These are phyloP conservation scores for Drosophila seclusa DNA, from an alignment of 2,888 invertebrate species.

Conservation along the genomic window DNA sequence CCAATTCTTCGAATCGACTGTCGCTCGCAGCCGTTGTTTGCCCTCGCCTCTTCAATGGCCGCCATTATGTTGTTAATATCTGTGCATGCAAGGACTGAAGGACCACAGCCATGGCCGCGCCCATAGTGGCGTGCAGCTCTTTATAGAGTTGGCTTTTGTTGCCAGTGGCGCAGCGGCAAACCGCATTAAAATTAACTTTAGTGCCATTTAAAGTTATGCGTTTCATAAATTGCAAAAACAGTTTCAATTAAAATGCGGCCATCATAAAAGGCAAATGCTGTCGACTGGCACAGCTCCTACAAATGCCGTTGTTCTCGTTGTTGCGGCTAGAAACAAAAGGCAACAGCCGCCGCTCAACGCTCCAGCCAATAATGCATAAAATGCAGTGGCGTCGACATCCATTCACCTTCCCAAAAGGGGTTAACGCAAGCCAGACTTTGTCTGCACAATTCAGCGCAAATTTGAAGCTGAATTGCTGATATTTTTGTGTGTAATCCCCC, in stretches of 20 bases:
- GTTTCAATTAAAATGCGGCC: slow-evolving; percentile 79
- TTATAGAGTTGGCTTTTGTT: slow-evolving; percentile 61
- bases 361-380: slow-evolving; percentile 44
- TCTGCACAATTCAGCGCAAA: background rate
- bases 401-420: background rate
- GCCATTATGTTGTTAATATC: slow-evolving; percentile 61
- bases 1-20: slow-evolving; percentile 3
- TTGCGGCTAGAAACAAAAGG: slow-evolving; percentile 48
- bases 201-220: slow-evolving; percentile 80
- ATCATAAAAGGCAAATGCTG: slow-evolving; percentile 80
- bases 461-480: background rate
- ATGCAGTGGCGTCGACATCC: slow-evolving; percentile 28
- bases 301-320: slow-evolving; percentile 57
- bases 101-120: slow-evolving; percentile 39
- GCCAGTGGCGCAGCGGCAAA: slow-evolving; percentile 60
- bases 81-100: slow-evolving; percentile 34
- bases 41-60: slow-evolving; percentile 36
- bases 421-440: background rate
- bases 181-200: slow-evolving; percentile 79
- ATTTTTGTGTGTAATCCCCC: background rate
- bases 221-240: slow-evolving; percentile 79
- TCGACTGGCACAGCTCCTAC: slow-evolving; percentile 67
- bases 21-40: slow-evolving; percentile 58
- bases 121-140: slow-evolving; percentile 11
- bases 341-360: slow-evolving; percentile 41